Evolutionary conservation across 2,113 vertebrate genomes (phyloP).

Genomic region (Nycticryphes semicollaris): DNA sequence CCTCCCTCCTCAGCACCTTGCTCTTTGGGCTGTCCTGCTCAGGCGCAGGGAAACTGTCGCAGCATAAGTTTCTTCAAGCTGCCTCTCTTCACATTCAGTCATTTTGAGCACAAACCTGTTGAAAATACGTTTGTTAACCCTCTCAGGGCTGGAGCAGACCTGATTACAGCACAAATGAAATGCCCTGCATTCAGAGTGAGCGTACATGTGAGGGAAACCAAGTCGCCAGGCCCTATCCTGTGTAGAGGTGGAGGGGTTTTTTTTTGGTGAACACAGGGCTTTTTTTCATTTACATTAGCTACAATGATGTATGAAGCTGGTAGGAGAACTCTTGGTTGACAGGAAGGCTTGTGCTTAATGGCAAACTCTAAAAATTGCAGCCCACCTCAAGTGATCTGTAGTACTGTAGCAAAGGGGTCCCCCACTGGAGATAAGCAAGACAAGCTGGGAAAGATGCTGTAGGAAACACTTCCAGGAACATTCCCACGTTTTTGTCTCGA

Average conservation of each 20-base stretch:
- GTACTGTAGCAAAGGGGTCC: background rate
- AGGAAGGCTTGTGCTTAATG: background rate
- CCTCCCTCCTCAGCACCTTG: background rate
- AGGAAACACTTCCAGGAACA: background rate
- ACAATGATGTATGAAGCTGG: background rate
- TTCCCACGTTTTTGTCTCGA: background rate
- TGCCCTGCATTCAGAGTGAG: accelerated
- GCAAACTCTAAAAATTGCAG: background rate
- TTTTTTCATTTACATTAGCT: background rate
- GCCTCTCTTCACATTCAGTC: background rate
- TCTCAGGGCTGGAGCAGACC: background rate
- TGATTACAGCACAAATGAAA: background rate
- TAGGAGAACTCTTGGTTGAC: background rate
- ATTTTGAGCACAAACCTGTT: background rate
- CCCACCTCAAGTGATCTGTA: background rate
- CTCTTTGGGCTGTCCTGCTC: background rate
- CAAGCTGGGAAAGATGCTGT: background rate
- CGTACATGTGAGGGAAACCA: background rate
- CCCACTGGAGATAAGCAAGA: background rate
- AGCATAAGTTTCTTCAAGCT: background rate
- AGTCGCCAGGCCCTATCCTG: background rate
- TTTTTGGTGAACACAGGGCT: background rate
- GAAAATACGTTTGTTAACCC: background rate
- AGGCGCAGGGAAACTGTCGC: background rate
- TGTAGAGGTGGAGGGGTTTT: background rate